These are phyloP conservation scores for Agrotis clavis DNA, from an alignment of 2,888 invertebrate species.

Conservation along the genomic window DNA sequence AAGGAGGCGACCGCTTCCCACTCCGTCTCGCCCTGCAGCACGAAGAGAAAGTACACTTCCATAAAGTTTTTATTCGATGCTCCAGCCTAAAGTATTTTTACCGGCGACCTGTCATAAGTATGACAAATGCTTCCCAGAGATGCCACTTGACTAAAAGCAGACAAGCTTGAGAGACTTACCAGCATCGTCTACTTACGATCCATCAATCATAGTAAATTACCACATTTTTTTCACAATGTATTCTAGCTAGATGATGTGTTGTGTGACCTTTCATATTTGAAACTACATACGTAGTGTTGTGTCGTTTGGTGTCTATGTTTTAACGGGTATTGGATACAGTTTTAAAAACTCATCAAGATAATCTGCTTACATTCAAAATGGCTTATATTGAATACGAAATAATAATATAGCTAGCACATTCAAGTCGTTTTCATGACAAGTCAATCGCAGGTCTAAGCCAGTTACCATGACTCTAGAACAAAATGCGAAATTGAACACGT, in stretches of 20 bases:
- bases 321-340: not conserved
- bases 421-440: too few species aligned
- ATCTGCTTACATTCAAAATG: too few species aligned
- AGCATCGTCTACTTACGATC: constrained; percentile 11
- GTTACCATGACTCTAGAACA: too few species aligned
- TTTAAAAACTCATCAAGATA: not conserved
- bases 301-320: not conserved
- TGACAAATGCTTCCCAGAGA: constrained; percentile 37
- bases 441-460: too few species aligned
- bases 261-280: constrained; percentile 10
- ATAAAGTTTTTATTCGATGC: constrained; percentile 10
- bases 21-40: too few species aligned
- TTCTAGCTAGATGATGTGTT: not conserved
- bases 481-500: too few species aligned
- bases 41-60: not conserved
- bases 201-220: constrained; percentile 48
- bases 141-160: constrained; percentile 42
- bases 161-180: constrained; percentile 34
- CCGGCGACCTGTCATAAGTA: constrained; percentile 42
- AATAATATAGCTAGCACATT: too few species aligned
- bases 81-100: constrained; percentile 25
- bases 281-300: too few species aligned
- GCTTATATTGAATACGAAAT: too few species aligned
- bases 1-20: too few species aligned
- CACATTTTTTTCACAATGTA: constrained; percentile 23